phyloP scores from a whole-genome alignment of 2,888 invertebrate genomes.

The Agrilus cyanescens region DNA sequence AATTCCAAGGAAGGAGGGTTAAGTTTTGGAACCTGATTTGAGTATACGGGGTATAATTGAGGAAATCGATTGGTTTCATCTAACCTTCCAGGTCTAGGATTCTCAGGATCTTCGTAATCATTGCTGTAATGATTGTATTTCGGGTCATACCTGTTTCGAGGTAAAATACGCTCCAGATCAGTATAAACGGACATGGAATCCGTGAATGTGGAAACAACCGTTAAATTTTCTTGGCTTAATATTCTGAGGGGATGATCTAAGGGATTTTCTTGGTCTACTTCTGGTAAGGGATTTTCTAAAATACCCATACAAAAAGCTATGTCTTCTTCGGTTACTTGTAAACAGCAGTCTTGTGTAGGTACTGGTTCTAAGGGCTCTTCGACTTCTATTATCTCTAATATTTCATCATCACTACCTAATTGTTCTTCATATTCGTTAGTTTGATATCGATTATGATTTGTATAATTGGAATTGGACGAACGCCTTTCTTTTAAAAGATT shows the following conservation, averaged over 20 bases:
- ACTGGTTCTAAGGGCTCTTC: constrained; percentile 72
- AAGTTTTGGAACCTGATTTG: constrained; percentile 65
- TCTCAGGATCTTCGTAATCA: constrained; percentile 39
- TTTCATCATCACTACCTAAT: constrained; percentile 47
- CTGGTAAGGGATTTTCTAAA: constrained; percentile 55
- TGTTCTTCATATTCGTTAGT: constrained; percentile 43
- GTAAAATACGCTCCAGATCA: constrained; percentile 54
- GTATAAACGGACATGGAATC: constrained; percentile 57
- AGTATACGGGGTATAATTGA: constrained; percentile 69
- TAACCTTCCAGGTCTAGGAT: constrained; percentile 28
- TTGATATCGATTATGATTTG: constrained; percentile 14
- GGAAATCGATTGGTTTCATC: constrained; percentile 57
- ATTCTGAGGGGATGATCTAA: constrained; percentile 80
- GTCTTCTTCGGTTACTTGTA: constrained; percentile 89
- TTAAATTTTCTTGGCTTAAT: constrained; percentile 82
- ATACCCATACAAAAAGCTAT: constrained; percentile 75
- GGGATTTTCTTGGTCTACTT: constrained; percentile 56
- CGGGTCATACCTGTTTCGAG: constrained; percentile 47
- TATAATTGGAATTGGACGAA: constrained; percentile 34
- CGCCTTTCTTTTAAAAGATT: constrained; percentile 62
- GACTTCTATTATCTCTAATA: constrained; percentile 68
- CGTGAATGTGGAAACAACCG: constrained; percentile 81
- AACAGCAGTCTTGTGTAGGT: constrained; percentile 74
- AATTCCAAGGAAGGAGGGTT: constrained; percentile 54
- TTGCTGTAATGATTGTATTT: constrained; percentile 46